These are phyloP conservation scores for Rhinoptilus africanus DNA, from an alignment of 2,113 vertebrate species.

Conservation along the genomic window DNA sequence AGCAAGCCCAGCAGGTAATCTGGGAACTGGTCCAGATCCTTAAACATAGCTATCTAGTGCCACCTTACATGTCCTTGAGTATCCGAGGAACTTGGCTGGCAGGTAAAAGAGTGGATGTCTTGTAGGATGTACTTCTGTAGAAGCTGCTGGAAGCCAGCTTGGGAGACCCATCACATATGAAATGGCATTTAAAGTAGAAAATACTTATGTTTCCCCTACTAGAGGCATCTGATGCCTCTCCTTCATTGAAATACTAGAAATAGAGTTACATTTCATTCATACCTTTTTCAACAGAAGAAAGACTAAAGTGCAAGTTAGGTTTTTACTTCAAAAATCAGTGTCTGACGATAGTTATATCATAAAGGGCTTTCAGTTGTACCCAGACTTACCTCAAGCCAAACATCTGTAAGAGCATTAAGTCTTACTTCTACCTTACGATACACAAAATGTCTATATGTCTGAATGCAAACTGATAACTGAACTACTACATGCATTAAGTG, in stretches of 20 bases:
- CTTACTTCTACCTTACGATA: neutral
- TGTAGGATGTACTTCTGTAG: neutral
- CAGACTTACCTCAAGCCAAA: neutral
- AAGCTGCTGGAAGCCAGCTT: neutral
- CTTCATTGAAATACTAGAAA: neutral
- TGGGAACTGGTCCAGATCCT: neutral
- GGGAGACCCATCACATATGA: neutral
- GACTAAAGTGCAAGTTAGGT: neutral
- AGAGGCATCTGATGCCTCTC: neutral
- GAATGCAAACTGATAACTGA: neutral
- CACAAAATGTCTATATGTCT: neutral
- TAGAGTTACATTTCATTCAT: neutral
- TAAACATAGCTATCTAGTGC: neutral
- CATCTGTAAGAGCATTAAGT: neutral
- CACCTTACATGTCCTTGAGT: neutral
- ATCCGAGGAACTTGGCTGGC: neutral
- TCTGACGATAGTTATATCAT: neutral
- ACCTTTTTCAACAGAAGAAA: neutral
- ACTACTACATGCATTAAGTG: neutral
- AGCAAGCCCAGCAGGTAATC: neutral
- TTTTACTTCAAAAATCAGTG: neutral
- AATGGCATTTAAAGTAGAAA: neutral
- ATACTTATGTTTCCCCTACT: neutral
- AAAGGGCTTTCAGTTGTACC: neutral
- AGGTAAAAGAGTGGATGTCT: neutral